Percentiles rank a stretch among this genome's conserved stretches.
Evolutionary conservation across 2,888 invertebrate genomes (phyloP).

Genomic region (Tachina grossa): DNA sequence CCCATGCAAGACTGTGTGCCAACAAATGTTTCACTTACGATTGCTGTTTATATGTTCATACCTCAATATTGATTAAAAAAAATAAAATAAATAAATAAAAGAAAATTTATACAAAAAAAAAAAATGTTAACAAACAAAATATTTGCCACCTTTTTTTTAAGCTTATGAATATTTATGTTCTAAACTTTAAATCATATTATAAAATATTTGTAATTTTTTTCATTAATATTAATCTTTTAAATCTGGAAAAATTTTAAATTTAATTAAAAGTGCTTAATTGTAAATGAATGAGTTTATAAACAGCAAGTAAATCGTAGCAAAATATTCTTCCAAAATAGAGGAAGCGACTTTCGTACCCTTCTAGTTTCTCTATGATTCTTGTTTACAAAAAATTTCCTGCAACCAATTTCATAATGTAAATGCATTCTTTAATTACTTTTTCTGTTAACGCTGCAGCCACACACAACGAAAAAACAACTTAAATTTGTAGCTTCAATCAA

Average conservation of each 20-base stretch:
- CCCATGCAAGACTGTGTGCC: conserved; percentile 31
- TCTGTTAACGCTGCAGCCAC: too few relatives aligned
- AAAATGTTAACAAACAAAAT: neutral
- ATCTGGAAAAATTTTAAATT: neutral
- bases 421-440: too few relatives aligned
- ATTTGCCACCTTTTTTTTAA: neutral
- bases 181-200: neutral
- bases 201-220: neutral
- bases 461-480: too few relatives aligned
- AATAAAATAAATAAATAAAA: neutral
- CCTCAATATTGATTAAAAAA: neutral
- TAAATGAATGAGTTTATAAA: too few relatives aligned
- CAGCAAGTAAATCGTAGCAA: too few relatives aligned
- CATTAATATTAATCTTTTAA: neutral
- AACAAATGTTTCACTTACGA: conserved; percentile 52
- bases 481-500: too few relatives aligned
- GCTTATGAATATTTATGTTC: conserved; percentile 31
- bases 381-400: too few relatives aligned
- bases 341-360: too few relatives aligned
- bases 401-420: too few relatives aligned
- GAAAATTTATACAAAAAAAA: neutral
- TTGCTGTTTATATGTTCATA: conserved; percentile 3
- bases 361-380: too few relatives aligned
- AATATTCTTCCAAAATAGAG: too few relatives aligned
- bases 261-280: too few relatives aligned